Conservation (phyloP, 2,113 vertebrate genomes). For the Murina feae region DNA sequence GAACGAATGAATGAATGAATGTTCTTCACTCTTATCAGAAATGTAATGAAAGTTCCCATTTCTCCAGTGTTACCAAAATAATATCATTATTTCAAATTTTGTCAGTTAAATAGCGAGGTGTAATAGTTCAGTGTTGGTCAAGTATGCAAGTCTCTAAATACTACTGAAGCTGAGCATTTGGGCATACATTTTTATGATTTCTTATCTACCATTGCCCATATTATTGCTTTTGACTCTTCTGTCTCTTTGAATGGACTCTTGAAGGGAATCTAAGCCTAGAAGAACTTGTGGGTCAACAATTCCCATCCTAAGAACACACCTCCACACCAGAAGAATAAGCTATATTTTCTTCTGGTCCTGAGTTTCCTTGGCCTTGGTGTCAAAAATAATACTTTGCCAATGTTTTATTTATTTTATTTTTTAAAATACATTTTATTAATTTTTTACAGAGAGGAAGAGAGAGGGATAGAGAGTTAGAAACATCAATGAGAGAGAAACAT, state of each 20-base stretch:
- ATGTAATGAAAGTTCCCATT: not conserved
- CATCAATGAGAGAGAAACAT: too few relatives aligned
- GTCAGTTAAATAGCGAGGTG: not conserved
- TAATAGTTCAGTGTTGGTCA: not conserved
- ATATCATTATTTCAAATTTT: not conserved
- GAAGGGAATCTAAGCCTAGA: not conserved
- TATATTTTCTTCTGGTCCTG: not conserved
- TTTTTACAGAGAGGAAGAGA: too few relatives aligned
- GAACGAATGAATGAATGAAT: not conserved
- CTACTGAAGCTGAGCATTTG: not conserved
- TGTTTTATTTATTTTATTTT: too few relatives aligned
- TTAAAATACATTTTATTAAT: too few relatives aligned
- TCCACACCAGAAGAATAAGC: not conserved
- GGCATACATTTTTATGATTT: not conserved
- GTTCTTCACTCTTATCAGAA: not conserved
- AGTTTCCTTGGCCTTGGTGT: not conserved
- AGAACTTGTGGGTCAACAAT: not conserved
- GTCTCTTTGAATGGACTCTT: not conserved
- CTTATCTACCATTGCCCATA: too few relatives aligned
- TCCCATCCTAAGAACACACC: not conserved
- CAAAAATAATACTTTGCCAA: not conserved
- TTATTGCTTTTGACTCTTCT: not conserved
- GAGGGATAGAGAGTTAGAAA: too few relatives aligned
- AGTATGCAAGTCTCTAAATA: not conserved
- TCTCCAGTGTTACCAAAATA: not conserved